Base-by-base conservation (phyloP, 1,140 invertebrate species). In the Drosophila littoralis region DNA sequence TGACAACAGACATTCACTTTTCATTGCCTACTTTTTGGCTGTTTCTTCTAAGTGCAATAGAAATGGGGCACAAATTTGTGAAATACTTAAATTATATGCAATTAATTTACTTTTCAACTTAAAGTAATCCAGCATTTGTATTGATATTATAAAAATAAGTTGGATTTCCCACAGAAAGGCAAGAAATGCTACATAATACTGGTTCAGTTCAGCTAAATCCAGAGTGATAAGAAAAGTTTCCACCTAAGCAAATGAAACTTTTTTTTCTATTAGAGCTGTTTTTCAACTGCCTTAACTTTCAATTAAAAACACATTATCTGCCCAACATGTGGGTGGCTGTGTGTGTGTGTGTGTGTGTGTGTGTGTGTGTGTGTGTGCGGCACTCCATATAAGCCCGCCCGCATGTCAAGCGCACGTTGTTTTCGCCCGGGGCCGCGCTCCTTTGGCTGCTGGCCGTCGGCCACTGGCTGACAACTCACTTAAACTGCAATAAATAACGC, bases 401-500 rank as follows among this genome's bases (percentile, higher is more conserved):
- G 38, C 66, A 70, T 68, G 65, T 28, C 60, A 81, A 76, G 77
- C 48, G 64, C 48, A 36, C 57, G 22, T 36, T 48, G 45, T 52
- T 42, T 59, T 10, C 35, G 17, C 54, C 28, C 45, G 36, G 17
- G 22, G 22, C 22, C 5, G 22, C 22, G 22, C 22, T 5, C 36
- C 15, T 36, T 46, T 57, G 28, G 8, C 60, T 67, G 50, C 33
- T 46, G 36, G 61, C 33, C 38, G 36, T 58, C 66, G 65, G 40
- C 63, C 72, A 52, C 42, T 72, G 58, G 58, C 61, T 84, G 84
- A 89, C 84, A 88, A 88, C 84, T 88, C 84, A 88, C 84, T 88
- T 88, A 88, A 88, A 88, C 76, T 76, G 80, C 84, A 78, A 88
- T 88, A 88, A 88, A 88, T 88, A 88, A 89, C 66, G 66, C 50